Evolutionary conservation across 2,113 vertebrate genomes (phyloP).

Genomic region (Eira barbara): DNA sequence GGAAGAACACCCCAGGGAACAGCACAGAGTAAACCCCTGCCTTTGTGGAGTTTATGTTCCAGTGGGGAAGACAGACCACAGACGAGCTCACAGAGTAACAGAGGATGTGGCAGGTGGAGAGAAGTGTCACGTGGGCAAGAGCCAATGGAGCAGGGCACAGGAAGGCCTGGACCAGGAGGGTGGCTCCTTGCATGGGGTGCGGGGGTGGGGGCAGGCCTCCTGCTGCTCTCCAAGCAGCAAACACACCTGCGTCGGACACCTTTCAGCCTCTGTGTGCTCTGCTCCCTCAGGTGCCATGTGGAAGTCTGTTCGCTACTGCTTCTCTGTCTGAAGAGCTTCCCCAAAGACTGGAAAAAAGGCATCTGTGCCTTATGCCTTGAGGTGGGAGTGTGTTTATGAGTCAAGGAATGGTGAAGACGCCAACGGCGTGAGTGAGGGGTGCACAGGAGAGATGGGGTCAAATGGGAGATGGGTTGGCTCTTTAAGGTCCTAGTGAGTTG

Average conservation of each 20-base stretch:
- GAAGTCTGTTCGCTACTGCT: not conserved
- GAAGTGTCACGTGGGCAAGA: not conserved
- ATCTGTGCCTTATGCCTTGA: not conserved
- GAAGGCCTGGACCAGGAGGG: not conserved
- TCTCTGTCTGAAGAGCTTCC: not conserved
- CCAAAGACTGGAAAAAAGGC: not conserved
- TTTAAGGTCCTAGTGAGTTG: too few species aligned
- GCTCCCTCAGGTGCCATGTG: not conserved
- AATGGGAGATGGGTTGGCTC: not conserved
- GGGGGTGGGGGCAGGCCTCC: not conserved
- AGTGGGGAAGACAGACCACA: not conserved
- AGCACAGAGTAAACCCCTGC: not conserved
- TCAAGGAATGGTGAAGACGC: not conserved
- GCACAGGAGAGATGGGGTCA: not conserved
- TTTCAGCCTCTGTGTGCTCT: not conserved
- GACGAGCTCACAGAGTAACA: not conserved
- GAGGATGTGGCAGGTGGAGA: not conserved
- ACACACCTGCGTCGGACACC: rapidly evolving
- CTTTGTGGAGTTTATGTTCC: not conserved
- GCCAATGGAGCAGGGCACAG: not conserved
- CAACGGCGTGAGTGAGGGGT: rapidly evolving
- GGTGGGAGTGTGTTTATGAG: not conserved
- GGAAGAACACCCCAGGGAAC: rapidly evolving
- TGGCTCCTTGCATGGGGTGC: not conserved
- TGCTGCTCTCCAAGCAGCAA: rapidly evolving